Conservation (phyloP, 92 coral and sea anemone genomes). For the Parazoanthus darwini region DNA sequence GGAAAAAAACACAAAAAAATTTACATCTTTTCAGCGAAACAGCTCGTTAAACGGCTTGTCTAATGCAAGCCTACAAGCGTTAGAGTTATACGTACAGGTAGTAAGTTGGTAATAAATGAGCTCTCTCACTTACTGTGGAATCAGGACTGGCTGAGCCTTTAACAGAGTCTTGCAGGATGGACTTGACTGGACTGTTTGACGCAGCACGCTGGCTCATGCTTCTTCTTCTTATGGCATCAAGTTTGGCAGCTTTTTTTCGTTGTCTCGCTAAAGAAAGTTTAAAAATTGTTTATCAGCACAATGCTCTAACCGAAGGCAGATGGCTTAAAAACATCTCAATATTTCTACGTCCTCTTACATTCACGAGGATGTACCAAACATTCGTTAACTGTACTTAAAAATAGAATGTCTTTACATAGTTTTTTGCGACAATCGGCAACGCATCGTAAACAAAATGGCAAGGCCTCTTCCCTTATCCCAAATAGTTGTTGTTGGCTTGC, state of each 20-base stretch:
- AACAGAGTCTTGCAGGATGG: conserved; percentile 64
- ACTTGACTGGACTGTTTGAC: conserved; percentile 69
- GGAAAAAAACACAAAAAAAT: too few species aligned
- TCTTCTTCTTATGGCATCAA: conserved; percentile 61
- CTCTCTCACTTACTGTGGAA: conserved; percentile 9
- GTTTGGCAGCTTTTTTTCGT: conserved; percentile 55
- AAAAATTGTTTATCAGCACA: background rate
- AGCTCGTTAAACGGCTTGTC: background rate
- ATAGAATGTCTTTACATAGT: too few species aligned
- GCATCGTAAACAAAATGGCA: too few species aligned
- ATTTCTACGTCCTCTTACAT: background rate
- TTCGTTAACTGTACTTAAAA: too few species aligned
- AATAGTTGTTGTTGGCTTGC: too few species aligned
- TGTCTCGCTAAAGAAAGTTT: conserved; percentile 48
- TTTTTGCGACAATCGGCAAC: too few species aligned
- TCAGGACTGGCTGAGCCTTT: conserved; percentile 20
- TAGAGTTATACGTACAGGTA: background rate
- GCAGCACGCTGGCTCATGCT: conserved; percentile 52
- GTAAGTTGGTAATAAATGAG: too few species aligned
- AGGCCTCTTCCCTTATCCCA: too few species aligned
- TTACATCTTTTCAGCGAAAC: too few species aligned
- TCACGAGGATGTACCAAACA: background rate
- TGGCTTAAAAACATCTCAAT: background rate
- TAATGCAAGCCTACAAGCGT: background rate
- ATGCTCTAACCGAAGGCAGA: too few species aligned